These are phyloP conservation scores for Harmothoe impar DNA, from an alignment of 2,888 invertebrate genomes.

Conservation along the genomic window DNA sequence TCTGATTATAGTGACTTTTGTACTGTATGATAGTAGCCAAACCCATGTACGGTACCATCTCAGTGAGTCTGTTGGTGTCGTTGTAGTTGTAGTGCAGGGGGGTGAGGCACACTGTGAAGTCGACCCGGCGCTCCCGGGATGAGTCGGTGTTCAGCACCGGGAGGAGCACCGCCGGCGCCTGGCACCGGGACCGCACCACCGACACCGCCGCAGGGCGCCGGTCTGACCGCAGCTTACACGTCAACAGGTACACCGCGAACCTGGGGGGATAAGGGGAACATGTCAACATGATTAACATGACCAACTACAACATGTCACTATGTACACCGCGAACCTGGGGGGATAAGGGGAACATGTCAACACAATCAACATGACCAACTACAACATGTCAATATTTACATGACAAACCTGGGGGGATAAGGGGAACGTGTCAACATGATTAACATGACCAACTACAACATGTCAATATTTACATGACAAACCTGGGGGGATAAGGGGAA, in stretches of 20 bases:
- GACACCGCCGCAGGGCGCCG: constrained; percentile 34
- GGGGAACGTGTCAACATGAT: no score
- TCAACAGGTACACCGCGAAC: constrained; percentile 43
- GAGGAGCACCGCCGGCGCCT: background rate
- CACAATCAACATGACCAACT: no score
- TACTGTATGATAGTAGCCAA: no score
- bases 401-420: background rate
- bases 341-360: no score
- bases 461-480: no score
- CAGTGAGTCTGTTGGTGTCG: constrained; percentile 66
- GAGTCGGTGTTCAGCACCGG: constrained; percentile 39
- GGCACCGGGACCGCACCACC: constrained; percentile 3
- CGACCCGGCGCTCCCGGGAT: background rate
- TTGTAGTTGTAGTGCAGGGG: constrained; percentile 69
- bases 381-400: no score
- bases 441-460: no score
- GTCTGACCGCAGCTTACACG: background rate
- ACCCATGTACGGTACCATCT: constrained; percentile 64
- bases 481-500: no score
- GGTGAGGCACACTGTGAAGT: constrained; percentile 70
- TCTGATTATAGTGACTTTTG: no score
- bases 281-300: no score
- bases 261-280: constrained; percentile 14
- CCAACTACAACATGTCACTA: background rate
- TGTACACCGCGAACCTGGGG: constrained; percentile 47